Evolutionary conservation across 2,888 invertebrate species (phyloP).

Genomic region (Chalcosyrphus nemorum): DNA sequence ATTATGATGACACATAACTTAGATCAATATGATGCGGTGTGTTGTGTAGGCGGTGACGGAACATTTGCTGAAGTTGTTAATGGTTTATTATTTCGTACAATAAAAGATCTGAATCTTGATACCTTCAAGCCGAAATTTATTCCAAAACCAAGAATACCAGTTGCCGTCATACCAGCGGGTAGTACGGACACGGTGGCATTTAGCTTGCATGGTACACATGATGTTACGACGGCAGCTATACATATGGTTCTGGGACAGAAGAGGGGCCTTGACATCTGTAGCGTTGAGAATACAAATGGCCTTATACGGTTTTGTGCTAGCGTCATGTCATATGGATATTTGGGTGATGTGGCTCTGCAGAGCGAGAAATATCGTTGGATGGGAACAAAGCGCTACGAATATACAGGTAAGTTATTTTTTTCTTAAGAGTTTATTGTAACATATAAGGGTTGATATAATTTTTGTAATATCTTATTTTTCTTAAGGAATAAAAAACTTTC

Average conservation of each 20-base stretch:
- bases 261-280: slow-evolving; percentile 89
- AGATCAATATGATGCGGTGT: slow-evolving; percentile 86
- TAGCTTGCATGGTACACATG: slow-evolving; percentile 90
- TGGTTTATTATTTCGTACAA: slow-evolving; percentile 86
- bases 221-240: slow-evolving; percentile 90
- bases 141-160: slow-evolving; percentile 82
- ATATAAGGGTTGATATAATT: too few species aligned
- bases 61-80: slow-evolving; percentile 92
- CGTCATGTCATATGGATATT: slow-evolving; percentile 91
- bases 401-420: slow-evolving; percentile 86
- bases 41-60: slow-evolving; percentile 94
- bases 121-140: slow-evolving; percentile 77
- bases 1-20: slow-evolving; percentile 84
- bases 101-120: slow-evolving; percentile 78
- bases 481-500: slow-evolving; percentile 85
- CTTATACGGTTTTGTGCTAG: slow-evolving; percentile 88
- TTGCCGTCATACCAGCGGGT: slow-evolving; percentile 86
- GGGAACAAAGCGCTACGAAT: slow-evolving; percentile 92
- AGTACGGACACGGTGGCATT: slow-evolving; percentile 91
- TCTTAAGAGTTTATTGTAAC: neutral
- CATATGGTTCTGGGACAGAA: slow-evolving; percentile 91
- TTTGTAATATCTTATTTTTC: neutral
- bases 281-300: slow-evolving; percentile 85
- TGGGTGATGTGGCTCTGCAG: slow-evolving; percentile 91
- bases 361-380: slow-evolving; percentile 93